Conservation (phyloP, 2,888 invertebrate species). For the Drosophila infuscata region DNA sequence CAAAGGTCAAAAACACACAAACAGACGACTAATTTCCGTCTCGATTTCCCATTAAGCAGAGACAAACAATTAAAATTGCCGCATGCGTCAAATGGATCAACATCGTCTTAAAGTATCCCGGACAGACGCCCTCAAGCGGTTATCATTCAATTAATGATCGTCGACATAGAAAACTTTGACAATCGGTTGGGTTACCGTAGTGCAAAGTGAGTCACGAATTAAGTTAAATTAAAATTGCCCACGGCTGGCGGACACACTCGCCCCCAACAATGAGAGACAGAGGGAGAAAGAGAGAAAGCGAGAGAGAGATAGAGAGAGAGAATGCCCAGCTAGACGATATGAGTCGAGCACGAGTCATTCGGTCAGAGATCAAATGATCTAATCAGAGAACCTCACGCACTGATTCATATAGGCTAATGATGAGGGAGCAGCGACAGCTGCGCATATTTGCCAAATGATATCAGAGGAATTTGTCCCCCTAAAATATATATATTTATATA, state of each 20-base stretch:
- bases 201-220: conserved; percentile 71
- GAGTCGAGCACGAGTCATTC: conserved; percentile 46
- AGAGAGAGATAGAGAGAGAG: not conserved
- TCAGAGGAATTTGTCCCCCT: conserved; percentile 47
- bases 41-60: conserved; percentile 62
- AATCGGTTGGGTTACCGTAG: conserved; percentile 43
- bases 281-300: not conserved
- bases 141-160: conserved; percentile 69
- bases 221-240: conserved; percentile 65
- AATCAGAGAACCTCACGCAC: conserved; percentile 66
- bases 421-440: conserved; percentile 30
- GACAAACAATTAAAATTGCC: conserved; percentile 42
- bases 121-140: not conserved
- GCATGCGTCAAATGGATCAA: conserved; percentile 59
- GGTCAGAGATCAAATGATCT: conserved; percentile 69
- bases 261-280: conserved; percentile 30
- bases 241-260: conserved; percentile 24
- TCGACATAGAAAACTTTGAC: conserved; percentile 35
- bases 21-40: conserved; percentile 56
- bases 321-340: conserved; percentile 13
- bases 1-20: conserved; percentile 54
- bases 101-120: conserved; percentile 32
- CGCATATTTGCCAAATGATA: conserved; percentile 67
- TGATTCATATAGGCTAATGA: conserved; percentile 64
- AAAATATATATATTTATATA: not conserved